These are phyloP conservation scores for Ochlodes sylvanus DNA, from an alignment of 2,888 invertebrate genomes.

Conservation along the genomic window DNA sequence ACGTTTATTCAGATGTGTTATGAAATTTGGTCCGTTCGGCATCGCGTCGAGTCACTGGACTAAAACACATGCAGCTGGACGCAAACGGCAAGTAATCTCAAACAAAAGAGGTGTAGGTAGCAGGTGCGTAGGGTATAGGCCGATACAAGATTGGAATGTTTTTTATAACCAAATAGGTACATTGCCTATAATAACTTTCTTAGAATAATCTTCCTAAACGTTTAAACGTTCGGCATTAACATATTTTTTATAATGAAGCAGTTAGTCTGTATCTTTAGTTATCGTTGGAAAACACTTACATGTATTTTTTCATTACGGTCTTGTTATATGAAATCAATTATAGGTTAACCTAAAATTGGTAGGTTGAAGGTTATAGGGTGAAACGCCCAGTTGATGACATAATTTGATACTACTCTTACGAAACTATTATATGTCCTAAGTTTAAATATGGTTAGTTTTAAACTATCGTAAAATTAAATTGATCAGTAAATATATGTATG, in stretches of 20 bases:
- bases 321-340: too few relatives aligned
- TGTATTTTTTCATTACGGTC: too few relatives aligned
- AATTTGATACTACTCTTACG: background rate
- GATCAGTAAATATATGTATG: background rate
- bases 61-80: slow-evolving; percentile 3
- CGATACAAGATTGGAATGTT: slow-evolving; percentile 13
- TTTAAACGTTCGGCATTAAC: background rate
- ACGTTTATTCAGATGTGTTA: background rate
- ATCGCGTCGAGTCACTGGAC: background rate
- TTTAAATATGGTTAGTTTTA: background rate
- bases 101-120: slow-evolving; percentile 18
- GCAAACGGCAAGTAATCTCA: slow-evolving; percentile 2
- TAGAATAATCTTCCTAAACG: background rate
- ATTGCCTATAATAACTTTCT: background rate
- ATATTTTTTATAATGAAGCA: too few relatives aligned
- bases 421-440: too few relatives aligned
- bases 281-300: too few relatives aligned
- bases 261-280: too few relatives aligned
- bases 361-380: slow-evolving; percentile 1
- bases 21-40: slow-evolving; percentile 1
- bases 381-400: slow-evolving; percentile 12
- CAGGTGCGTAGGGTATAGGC: slow-evolving; percentile 13
- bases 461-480: background rate
- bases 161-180: slow-evolving; percentile 1
- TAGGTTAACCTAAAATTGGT: too few relatives aligned